Percentiles rank a stretch among this genome's conserved stretches.
Conservation (phyloP, 2,797 vertebrate species). For the Pogoniulus pusillus region DNA sequence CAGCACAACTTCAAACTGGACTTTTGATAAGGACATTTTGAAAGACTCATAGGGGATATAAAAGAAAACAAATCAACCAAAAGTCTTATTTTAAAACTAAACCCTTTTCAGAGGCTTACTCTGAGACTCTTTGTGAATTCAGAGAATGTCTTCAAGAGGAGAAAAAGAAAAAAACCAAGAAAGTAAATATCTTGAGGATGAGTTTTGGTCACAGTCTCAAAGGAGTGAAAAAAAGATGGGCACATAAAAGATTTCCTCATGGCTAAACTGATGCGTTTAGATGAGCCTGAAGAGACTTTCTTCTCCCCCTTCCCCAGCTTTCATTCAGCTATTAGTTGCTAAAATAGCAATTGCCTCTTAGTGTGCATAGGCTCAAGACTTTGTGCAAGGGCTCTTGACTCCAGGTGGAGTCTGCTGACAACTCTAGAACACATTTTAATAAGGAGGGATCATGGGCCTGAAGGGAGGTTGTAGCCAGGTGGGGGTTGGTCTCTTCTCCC, state of each 20-base stretch:
- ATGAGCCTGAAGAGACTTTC: background rate
- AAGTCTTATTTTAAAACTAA: background rate
- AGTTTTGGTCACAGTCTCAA: background rate
- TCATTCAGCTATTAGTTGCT: background rate
- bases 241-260: background rate
- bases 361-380: background rate
- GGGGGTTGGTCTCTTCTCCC: too few relatives aligned
- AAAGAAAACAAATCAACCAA: background rate
- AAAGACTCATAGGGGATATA: background rate
- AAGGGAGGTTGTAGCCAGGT: too few relatives aligned
- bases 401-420: background rate
- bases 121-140: background rate
- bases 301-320: background rate
- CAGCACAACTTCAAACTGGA: too few relatives aligned
- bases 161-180: background rate
- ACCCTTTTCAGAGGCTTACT: background rate
- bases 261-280: background rate
- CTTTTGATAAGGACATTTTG: too few relatives aligned
- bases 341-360: background rate
- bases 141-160: background rate
- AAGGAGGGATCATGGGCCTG: background rate
- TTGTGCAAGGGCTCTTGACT: slow-evolving; percentile 5
- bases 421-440: background rate
- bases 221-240: background rate
- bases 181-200: background rate